These are phyloP conservation scores for Masticophis lateralis DNA, from an alignment of 2,797 vertebrate genomes.

Conservation along the genomic window DNA sequence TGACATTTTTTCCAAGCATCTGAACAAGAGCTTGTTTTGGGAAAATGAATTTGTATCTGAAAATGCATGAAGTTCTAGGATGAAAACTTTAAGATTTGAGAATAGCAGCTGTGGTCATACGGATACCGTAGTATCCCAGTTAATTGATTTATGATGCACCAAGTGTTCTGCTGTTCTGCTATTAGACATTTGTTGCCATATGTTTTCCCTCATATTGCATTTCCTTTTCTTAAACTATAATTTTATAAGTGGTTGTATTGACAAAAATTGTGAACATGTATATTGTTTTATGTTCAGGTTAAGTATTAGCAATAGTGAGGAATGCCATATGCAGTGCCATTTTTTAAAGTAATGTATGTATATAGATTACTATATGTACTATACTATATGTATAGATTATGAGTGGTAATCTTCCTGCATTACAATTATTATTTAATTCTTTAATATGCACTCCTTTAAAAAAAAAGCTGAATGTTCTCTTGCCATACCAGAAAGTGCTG, in stretches of 20 bases:
- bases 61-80: not conserved
- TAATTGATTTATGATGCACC: not conserved
- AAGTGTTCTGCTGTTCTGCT: not conserved
- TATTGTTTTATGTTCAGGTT: not conserved
- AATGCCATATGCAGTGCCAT: not conserved
- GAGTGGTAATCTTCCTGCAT: not conserved
- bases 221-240: not conserved
- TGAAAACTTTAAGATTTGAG: not conserved
- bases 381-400: not conserved
- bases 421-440: not conserved
- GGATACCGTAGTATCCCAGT: not conserved
- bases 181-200: not conserved
- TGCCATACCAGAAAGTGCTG: not conserved
- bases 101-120: not conserved
- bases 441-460: not conserved
- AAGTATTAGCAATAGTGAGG: not conserved
- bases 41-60: not conserved
- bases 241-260: not conserved
- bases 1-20: not conserved
- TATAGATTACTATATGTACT: too few species aligned
- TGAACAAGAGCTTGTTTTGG: not conserved
- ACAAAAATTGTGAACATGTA: not conserved
- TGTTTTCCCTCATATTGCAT: not conserved
- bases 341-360: not conserved
- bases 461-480: not conserved